phyloP scores from a whole-genome alignment of 2,888 invertebrate species.

The Panorpa germanica region DNA sequence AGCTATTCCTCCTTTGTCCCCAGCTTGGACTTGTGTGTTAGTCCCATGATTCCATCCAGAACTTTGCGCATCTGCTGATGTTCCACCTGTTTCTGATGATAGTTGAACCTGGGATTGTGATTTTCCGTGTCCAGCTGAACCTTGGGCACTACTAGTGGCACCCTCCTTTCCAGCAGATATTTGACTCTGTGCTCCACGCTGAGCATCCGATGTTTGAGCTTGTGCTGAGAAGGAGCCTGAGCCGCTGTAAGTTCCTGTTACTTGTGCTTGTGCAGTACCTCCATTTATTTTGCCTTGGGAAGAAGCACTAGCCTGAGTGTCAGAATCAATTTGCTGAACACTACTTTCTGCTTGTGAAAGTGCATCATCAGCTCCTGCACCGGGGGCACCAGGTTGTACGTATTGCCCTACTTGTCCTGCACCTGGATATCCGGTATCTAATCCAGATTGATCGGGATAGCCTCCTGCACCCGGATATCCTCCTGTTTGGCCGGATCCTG shows the following conservation, averaged over 20 bases:
- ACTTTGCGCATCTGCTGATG: constrained; percentile 56
- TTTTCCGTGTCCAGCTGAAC: constrained; percentile 50
- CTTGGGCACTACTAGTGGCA: constrained; percentile 56
- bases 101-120: constrained; percentile 62
- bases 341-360: constrained; percentile 57
- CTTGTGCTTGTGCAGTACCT: constrained; percentile 64
- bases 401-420: too few species aligned
- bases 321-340: constrained; percentile 28
- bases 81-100: constrained; percentile 55
- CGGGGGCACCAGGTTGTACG: too few species aligned
- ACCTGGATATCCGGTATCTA: not conserved
- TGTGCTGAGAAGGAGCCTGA: constrained; percentile 66
- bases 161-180: constrained; percentile 51
- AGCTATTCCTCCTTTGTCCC: constrained; percentile 64
- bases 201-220: constrained; percentile 57
- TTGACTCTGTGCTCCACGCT: constrained; percentile 44
- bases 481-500: not conserved
- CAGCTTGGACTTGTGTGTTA: constrained; percentile 61
- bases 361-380: constrained; percentile 33
- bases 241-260: constrained; percentile 60
- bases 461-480: not conserved
- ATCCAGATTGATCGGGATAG: not conserved
- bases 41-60: constrained; percentile 59
- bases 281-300: constrained; percentile 58
- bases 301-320: constrained; percentile 55